Evolutionary conservation across 2,888 invertebrate genomes (phyloP), one percentile per base, ranked within the genome.

Genomic region (Pandemis cinnamomeana): DNA sequence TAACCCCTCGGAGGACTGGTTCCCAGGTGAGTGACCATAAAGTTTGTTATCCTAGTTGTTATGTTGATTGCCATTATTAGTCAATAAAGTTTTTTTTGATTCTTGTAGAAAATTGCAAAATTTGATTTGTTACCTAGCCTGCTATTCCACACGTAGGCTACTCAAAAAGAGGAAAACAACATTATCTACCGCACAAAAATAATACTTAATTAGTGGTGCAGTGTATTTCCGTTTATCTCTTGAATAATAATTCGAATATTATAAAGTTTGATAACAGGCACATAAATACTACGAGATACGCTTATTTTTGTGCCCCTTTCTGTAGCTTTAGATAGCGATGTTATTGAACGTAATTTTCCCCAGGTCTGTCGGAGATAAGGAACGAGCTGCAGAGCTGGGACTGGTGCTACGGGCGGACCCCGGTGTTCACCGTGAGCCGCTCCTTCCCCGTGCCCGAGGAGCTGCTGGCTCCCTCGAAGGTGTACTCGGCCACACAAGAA

Each of bases 381-480:
- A 95, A 95, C 55, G 96, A 96, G 76, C 95, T 98, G 68, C 89
- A 95, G 78, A 96, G 96, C 42, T 98, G 98, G 98, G 96, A 98
- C 75, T 99, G 98, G 98, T 96, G 96, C 77, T 97, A 95, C 87
- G 99, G 98, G 0, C 96, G 96, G 86, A 98, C 98, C 0, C 99
- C 99, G 0, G 95, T 96, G 78, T 99, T 99, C 89, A 95, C 95
- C 0, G 96, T 98, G 20, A 95, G 95, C 75, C 95, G 96, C 51
- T 89, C 95, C 0, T 95, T 97, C 85, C 95, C 95, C 6, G 94
- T 96, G 4, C 96, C 96, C 0, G 85, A 89, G 0, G 93, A 92
- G 76, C 84, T 95, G n/a, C 87, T 95, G 13, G 89, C 90, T 0
- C 91, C 89, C 4, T 88, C 87, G 79, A 92, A 84, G 77, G 85